These are phyloP conservation scores for Lonchura striata DNA, from an alignment of 2,113 vertebrate species.

Conservation along the genomic window DNA sequence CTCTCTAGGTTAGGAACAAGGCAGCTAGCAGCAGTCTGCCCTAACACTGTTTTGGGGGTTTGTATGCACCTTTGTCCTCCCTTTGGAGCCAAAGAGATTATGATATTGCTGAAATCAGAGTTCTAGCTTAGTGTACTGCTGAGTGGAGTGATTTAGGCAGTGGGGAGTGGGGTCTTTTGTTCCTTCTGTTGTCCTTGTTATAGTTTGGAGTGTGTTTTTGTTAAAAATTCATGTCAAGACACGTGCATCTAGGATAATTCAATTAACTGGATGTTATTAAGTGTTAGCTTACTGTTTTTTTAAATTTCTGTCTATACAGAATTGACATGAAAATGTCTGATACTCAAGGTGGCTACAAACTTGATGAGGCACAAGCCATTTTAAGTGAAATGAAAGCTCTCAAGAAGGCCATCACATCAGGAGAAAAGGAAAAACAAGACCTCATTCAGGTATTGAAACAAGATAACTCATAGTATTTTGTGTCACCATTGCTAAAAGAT, in stretches of 20 bases:
- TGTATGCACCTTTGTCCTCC: not conserved
- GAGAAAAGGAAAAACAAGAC: conserved; percentile 95
- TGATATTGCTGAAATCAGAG: not conserved
- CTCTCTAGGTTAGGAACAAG: not conserved
- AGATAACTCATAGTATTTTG: not conserved
- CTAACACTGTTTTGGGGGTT: not conserved
- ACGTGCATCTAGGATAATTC: not conserved
- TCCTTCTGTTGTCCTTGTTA: not conserved
- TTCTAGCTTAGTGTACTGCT: not conserved
- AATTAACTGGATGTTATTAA: not conserved
- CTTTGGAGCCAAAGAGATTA: not conserved
- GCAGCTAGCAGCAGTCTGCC: not conserved
- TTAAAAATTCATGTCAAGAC: not conserved
- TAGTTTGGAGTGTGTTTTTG: not conserved
- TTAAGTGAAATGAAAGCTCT: conserved; percentile 93
- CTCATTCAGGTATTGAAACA: conserved; percentile 87
- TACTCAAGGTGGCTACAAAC: conserved; percentile 85
- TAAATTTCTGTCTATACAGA: conserved; percentile 68
- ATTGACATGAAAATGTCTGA: conserved; percentile 95
- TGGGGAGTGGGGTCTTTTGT: not conserved
- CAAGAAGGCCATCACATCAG: conserved; percentile 90
- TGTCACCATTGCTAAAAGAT: not conserved
- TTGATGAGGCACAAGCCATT: conserved; percentile 94
- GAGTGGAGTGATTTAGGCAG: not conserved
- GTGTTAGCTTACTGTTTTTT: not conserved